Conservation (phyloP, 2,888 invertebrate species). For the Chloromyia formosa region DNA sequence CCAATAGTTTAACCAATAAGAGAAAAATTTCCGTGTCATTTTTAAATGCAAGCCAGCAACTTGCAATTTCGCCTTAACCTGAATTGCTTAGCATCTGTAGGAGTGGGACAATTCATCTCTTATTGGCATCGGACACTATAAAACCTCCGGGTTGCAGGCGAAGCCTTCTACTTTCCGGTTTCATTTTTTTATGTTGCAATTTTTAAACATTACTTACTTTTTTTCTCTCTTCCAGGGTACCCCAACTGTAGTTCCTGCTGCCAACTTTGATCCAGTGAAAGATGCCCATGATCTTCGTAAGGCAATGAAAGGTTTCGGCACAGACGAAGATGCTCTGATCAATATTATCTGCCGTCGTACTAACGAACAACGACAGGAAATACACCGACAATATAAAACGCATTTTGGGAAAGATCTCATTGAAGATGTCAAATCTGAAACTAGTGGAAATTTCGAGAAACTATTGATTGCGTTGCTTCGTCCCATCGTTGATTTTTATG, state of each 20-base stretch:
- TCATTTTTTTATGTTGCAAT: too few relatives aligned
- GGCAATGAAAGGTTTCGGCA: slow-evolving; percentile 90
- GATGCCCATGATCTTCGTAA: slow-evolving; percentile 85
- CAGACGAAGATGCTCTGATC: slow-evolving; percentile 90
- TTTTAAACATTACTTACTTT: too few relatives aligned
- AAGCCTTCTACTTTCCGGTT: too few relatives aligned
- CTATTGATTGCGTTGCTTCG: slow-evolving; percentile 85
- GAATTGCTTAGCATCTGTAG: too few relatives aligned
- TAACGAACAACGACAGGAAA: slow-evolving; percentile 86
- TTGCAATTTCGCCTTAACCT: too few relatives aligned
- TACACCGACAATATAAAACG: slow-evolving; percentile 47
- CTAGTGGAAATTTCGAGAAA: slow-evolving; percentile 88
- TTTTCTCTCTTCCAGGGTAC: slow-evolving; percentile 57
- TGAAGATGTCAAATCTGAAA: slow-evolving; percentile 86
- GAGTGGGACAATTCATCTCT: too few relatives aligned
- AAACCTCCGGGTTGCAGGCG: too few relatives aligned
- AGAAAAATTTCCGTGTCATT: too few relatives aligned
- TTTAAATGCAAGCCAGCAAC: too few relatives aligned
- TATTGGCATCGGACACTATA: too few relatives aligned
- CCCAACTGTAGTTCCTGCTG: slow-evolving; percentile 80
- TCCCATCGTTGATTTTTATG: slow-evolving; percentile 82
- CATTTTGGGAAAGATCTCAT: slow-evolving; percentile 73
- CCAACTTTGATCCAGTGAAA: slow-evolving; percentile 78
- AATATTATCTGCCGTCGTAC: slow-evolving; percentile 82
- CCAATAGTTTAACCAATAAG: too few relatives aligned